Evolutionary conservation across 64 coral and sea anemone genomes (phyloP).

Genomic region (Montipora capricornis): DNA sequence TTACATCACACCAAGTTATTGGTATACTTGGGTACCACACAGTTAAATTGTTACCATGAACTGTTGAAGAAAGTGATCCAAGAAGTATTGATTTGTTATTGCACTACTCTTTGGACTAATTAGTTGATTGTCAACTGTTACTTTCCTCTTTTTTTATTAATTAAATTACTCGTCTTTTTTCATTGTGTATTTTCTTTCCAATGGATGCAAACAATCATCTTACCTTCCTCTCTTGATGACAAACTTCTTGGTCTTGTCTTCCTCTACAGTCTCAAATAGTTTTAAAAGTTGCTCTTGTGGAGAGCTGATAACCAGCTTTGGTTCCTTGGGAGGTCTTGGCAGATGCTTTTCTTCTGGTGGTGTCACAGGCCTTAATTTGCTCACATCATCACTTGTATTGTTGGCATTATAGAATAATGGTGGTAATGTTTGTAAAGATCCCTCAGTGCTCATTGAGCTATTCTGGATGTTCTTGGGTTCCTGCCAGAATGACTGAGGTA

Average conservation of each 20-base stretch:
- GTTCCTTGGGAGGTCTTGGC: constrained; percentile 85
- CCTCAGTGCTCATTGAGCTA: constrained; percentile 86
- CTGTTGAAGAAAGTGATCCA: no score
- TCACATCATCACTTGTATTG: constrained; percentile 92
- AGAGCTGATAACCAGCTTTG: constrained; percentile 76
- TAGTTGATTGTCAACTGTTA: no score
- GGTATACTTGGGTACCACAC: no score
- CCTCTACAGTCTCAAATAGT: constrained; percentile 94
- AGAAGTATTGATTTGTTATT: no score
- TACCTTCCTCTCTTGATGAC: constrained; percentile 97
- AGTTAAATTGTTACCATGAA: no score
- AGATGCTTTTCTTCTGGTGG: constrained; percentile 86
- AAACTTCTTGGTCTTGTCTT: constrained; percentile 93
- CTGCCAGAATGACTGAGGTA: constrained; percentile 99
- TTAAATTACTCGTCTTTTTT: background rate
- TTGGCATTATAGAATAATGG: constrained; percentile 95
- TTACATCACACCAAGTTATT: no score
- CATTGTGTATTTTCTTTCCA: background rate
- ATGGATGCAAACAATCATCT: background rate
- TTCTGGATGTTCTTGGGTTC: constrained; percentile 89
- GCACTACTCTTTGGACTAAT: no score
- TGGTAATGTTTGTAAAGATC: constrained; percentile 78
- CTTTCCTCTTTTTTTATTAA: background rate
- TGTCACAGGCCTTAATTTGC: constrained; percentile 82
- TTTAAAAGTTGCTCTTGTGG: constrained; percentile 90